Percentiles rank a stretch among this genome's conserved stretches.
Conservation (phyloP, 2,888 invertebrate genomes). For the Xestoiulus laeticollis region DNA sequence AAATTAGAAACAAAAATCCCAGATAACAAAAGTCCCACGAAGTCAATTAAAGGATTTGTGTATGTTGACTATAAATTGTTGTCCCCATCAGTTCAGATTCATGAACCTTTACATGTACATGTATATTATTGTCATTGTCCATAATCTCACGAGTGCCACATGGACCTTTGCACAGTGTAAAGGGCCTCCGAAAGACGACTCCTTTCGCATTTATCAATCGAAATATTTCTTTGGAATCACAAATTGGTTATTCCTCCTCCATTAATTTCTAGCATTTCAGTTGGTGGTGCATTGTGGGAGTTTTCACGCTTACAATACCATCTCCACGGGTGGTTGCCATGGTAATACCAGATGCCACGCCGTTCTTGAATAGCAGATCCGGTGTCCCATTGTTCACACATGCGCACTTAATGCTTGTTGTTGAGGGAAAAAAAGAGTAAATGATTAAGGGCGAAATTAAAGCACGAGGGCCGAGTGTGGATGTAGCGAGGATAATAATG, state of each 20-base stretch:
- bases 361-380: neutral
- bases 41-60: neutral
- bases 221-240: slow-evolving; percentile 4
- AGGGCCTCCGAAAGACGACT: neutral
- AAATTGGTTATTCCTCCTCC: neutral
- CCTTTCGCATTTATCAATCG: neutral
- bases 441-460: slow-evolving; percentile 39
- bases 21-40: neutral
- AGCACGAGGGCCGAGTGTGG: neutral
- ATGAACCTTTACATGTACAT: neutral
- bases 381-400: slow-evolving; percentile 18
- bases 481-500: slow-evolving; percentile 37
- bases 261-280: neutral
- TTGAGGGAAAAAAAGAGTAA: neutral
- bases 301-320: neutral
- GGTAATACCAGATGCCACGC: neutral
- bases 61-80: neutral
- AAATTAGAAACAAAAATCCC: too few relatives aligned
- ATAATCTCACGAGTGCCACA: too few relatives aligned
- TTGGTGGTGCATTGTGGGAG: neutral
- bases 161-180: neutral
- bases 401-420: neutral
- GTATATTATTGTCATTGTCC: neutral
- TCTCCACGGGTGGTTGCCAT: neutral
- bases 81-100: neutral